These are phyloP conservation scores for Smittia aterrima DNA, from an alignment of 2,888 invertebrate genomes.

Conservation along the genomic window DNA sequence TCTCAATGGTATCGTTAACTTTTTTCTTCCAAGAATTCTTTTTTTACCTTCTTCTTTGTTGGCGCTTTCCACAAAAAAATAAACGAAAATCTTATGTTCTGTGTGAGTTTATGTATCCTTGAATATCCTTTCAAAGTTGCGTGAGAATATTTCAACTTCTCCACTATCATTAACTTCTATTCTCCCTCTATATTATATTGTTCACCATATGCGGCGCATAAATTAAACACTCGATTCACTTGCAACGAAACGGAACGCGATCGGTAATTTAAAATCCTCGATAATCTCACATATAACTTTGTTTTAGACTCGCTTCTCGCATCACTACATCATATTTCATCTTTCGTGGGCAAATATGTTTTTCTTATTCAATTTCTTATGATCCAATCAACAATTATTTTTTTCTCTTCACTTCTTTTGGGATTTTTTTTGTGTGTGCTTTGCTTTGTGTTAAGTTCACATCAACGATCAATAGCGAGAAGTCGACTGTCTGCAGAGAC, in stretches of 20 bases:
- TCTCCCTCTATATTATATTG: neutral
- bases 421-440: conserved; percentile 16
- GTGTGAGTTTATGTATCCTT: conserved; percentile 23
- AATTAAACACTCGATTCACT: neutral
- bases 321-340: conserved; percentile 23
- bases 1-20: too few relatives aligned
- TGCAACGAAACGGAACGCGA: neutral
- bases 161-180: neutral
- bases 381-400: conserved; percentile 21
- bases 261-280: conserved; percentile 17
- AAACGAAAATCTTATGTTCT: neutral
- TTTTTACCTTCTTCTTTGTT: conserved; percentile 37
- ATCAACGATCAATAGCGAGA: neutral
- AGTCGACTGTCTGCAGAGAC: conserved; percentile 11
- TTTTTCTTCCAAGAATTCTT: conserved; percentile 35
- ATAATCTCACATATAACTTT: conserved; percentile 30
- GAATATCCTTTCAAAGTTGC: conserved; percentile 18
- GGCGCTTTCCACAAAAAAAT: conserved; percentile 7
- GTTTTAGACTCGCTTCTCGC: conserved; percentile 34
- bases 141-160: conserved; percentile 34
- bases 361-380: conserved; percentile 15
- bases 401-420: conserved; percentile 2
- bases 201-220: neutral
- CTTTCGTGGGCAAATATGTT: neutral
- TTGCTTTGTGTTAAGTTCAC: neutral